These are phyloP conservation scores for Heliothis subflexa DNA, from an alignment of 1,140 invertebrate species.

Conservation along the genomic window DNA sequence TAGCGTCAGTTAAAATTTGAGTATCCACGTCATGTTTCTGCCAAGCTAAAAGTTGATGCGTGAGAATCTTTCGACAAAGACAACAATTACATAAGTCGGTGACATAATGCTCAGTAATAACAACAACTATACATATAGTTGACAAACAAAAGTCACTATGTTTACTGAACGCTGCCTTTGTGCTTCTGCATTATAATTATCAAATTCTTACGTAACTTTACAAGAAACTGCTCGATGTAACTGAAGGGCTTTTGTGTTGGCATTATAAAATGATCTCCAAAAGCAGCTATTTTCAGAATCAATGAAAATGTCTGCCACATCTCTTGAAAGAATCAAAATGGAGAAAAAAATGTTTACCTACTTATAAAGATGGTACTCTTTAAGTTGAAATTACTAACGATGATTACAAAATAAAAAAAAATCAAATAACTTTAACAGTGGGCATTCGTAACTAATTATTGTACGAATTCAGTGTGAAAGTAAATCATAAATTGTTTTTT, in stretches of 20 bases:
- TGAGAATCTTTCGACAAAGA: constrained; percentile 34
- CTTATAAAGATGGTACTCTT: too few species aligned
- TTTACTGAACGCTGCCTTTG: neutral
- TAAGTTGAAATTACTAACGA: neutral
- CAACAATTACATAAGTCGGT: constrained; percentile 24
- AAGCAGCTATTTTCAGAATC: too few species aligned
- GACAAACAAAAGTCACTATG: neutral
- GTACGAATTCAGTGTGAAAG: constrained; percentile 40
- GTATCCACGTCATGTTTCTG: neutral
- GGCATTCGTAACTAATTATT: neutral
- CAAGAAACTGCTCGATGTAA: neutral
- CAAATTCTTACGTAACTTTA: neutral
- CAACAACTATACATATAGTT: neutral
- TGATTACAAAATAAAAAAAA: neutral
- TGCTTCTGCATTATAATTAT: neutral
- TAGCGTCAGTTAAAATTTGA: too few species aligned
- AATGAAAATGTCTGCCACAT: too few species aligned
- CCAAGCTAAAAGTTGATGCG: constrained; percentile 1
- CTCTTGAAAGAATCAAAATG: too few species aligned
- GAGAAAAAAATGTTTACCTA: too few species aligned
- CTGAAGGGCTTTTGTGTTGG: neutral
- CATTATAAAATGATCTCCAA: too few species aligned
- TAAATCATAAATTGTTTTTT: constrained; percentile 30
- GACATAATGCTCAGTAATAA: constrained; percentile 26
- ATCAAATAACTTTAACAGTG: neutral